Evolutionary conservation across 2,888 invertebrate species (phyloP).

Genomic region (Junonia oenone): DNA sequence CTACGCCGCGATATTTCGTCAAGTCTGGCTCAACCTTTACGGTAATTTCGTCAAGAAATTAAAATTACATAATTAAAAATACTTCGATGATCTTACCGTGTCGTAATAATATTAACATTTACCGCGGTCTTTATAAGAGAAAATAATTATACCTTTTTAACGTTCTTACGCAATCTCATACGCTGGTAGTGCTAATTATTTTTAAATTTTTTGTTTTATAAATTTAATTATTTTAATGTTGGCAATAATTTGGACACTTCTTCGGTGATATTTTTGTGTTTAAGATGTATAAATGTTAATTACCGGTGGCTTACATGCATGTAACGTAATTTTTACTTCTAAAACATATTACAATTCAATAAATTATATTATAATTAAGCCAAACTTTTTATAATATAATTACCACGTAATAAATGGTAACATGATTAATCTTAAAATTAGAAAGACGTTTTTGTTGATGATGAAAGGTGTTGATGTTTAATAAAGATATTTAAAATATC

Average conservation of each 20-base stretch:
- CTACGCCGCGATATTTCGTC: neutral
- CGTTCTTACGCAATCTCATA: neutral
- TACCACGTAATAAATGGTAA: no score
- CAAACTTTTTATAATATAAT: no score
- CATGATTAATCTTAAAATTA: no score
- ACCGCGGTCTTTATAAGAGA: neutral
- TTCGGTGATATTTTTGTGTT: neutral
- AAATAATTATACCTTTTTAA: neutral
- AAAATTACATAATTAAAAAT: constrained; percentile 16
- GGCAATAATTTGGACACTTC: neutral
- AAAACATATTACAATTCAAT: no score
- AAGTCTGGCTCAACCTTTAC: neutral
- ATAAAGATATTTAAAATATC: no score
- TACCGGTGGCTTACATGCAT: no score
- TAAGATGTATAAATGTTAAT: neutral
- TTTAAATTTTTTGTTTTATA: neutral
- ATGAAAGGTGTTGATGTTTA: no score
- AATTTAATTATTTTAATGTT: neutral
- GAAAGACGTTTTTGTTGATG: no score
- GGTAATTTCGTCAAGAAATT: neutral
- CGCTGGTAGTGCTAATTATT: neutral
- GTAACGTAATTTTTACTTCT: no score
- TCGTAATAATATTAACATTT: constrained; percentile 16
- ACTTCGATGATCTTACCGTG: constrained; percentile 15
- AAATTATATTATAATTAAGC: no score